Evolutionary conservation across 2,888 invertebrate genomes (phyloP).

Genomic region (Eulithis testata): DNA sequence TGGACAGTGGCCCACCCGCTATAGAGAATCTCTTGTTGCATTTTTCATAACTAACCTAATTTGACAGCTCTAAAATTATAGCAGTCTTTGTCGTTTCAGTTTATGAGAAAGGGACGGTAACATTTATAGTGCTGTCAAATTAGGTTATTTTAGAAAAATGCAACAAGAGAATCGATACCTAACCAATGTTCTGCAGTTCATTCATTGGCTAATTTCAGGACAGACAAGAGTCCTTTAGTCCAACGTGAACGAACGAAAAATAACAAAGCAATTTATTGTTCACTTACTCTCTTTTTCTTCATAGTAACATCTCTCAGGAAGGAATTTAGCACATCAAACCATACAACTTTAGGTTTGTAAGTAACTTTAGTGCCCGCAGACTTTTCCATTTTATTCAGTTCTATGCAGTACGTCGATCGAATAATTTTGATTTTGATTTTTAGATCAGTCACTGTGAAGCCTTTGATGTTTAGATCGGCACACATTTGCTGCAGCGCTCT

Average conservation of each 20-base stretch:
- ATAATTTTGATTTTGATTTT: constrained; percentile 15
- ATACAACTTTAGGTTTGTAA: constrained; percentile 14
- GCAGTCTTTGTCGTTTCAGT: no score
- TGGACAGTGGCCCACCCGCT: no score
- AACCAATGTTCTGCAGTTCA: background rate
- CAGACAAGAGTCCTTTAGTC: background rate
- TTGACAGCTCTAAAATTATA: no score
- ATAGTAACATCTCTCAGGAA: constrained; percentile 15
- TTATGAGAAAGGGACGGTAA: no score
- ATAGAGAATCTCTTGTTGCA: no score
- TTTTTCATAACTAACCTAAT: no score
- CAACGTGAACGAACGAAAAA: background rate
- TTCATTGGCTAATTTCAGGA: constrained; percentile 1
- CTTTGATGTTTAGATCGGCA: constrained; percentile 7
- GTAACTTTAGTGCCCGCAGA: background rate
- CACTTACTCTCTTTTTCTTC: constrained; percentile 4
- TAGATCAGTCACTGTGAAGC: constrained; percentile 8
- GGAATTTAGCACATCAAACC: constrained; percentile 15
- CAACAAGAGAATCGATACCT: no score
- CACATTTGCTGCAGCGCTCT: constrained; percentile 8
- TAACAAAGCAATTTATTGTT: background rate
- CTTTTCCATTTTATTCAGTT: constrained; percentile 17
- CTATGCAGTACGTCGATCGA: constrained; percentile 20
- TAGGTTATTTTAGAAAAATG: no score
- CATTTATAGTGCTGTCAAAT: no score